A percentile compares a stretch with the other conserved stretches of the same genome.
phyloP scores from a whole-genome alignment of 2,888 invertebrate species.

The Thera britannica region DNA sequence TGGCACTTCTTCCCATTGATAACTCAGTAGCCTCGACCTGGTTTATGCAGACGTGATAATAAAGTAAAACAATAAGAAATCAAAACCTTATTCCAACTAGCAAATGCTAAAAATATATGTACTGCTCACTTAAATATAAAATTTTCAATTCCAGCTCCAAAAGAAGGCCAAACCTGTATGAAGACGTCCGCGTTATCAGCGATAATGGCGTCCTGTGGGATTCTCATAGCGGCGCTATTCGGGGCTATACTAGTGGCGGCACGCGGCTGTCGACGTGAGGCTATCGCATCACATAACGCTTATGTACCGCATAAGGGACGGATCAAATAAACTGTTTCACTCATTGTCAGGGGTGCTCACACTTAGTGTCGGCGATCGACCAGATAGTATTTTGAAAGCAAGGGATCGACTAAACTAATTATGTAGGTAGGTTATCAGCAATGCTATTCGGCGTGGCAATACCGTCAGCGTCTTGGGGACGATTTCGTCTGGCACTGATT shows the following conservation, averaged over 20 bases:
- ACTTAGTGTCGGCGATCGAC: too few species aligned
- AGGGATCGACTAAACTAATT: too few species aligned
- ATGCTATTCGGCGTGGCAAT: too few species aligned
- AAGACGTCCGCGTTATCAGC: slow-evolving; percentile 87
- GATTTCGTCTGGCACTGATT: too few species aligned
- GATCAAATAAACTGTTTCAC: slow-evolving; percentile 74
- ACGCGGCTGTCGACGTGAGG: slow-evolving; percentile 87
- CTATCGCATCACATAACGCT: slow-evolving; percentile 74
- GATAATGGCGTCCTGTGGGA: slow-evolving; percentile 87
- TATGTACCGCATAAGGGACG: slow-evolving; percentile 88
- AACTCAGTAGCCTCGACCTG: too few species aligned
- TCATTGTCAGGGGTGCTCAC: neutral
- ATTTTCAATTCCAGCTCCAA: slow-evolving; percentile 52
- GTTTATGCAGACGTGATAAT: too few species aligned
- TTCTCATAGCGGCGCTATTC: slow-evolving; percentile 89
- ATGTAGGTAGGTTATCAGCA: too few species aligned
- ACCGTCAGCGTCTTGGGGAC: too few species aligned
- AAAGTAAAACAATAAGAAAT: too few species aligned
- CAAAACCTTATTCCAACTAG: too few species aligned
- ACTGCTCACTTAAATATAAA: neutral
- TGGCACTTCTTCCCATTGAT: too few species aligned
- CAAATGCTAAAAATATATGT: neutral
- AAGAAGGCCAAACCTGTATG: slow-evolving; percentile 87
- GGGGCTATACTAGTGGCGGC: slow-evolving; percentile 91
- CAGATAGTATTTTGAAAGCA: too few species aligned